Evolutionary conservation across 2,888 invertebrate species (phyloP).

Genomic region (Aphodius granarius): DNA sequence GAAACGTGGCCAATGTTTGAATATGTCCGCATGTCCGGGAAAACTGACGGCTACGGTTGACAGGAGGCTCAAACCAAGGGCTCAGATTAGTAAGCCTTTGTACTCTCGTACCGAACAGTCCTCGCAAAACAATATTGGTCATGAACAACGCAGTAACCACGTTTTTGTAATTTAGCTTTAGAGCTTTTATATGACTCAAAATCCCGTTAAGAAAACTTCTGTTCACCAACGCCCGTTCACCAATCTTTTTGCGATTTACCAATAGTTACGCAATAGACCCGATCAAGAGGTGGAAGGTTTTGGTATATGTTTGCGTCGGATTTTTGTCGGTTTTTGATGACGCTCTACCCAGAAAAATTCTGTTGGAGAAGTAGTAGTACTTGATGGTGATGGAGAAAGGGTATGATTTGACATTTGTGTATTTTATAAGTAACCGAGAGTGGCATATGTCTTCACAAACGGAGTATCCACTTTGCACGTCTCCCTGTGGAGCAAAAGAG

Average conservation of each 20-base stretch:
- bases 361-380: background rate
- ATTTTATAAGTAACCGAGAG: slow-evolving; percentile 85
- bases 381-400: background rate
- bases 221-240: background rate
- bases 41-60: slow-evolving; percentile 24
- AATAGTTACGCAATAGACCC: background rate
- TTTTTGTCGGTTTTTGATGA: background rate
- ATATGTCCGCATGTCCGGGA: background rate
- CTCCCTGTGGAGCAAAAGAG: slow-evolving; percentile 67
- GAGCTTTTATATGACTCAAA: background rate
- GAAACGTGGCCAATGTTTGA: background rate
- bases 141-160: background rate
- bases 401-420: background rate
- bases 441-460: slow-evolving; percentile 93
- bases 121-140: background rate
- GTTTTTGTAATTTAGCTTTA: background rate
- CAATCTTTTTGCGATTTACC: background rate
- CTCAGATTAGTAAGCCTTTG: slow-evolving; percentile 40
- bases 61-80: slow-evolving; percentile 40
- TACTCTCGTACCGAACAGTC: background rate
- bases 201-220: background rate
- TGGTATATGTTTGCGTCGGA: background rate
- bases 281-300: background rate
- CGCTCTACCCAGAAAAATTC: background rate
- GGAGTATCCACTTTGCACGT: slow-evolving; percentile 84